These are phyloP conservation scores for Hypotaenidia okinawae DNA, from an alignment of 2,797 vertebrate species.

Conservation along the genomic window DNA sequence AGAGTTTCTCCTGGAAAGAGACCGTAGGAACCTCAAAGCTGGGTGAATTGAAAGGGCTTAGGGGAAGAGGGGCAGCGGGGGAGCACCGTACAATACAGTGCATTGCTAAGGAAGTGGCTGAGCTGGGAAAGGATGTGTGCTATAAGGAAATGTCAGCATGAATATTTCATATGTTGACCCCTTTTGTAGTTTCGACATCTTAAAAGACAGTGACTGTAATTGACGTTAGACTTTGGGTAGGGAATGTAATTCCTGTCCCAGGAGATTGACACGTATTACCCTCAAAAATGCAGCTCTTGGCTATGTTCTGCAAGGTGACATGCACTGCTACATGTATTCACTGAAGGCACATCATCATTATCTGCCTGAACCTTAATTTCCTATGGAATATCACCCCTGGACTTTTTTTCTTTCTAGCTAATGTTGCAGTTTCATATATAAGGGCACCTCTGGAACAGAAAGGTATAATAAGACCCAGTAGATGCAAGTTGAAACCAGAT, in stretches of 20 bases:
- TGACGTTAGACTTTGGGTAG: not conserved
- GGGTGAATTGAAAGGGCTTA: not conserved
- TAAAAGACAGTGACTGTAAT: slow-evolving; percentile 45
- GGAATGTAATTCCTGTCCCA: slow-evolving; percentile 9
- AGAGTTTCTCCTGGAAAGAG: not conserved
- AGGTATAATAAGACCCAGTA: not conserved
- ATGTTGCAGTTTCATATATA: not conserved
- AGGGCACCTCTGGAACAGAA: not conserved
- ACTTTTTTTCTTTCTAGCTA: slow-evolving; percentile 4
- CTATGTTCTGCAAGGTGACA: slow-evolving; percentile 22
- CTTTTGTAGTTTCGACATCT: slow-evolving; percentile 39
- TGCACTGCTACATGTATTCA: not conserved
- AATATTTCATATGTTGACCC: slow-evolving; percentile 67
- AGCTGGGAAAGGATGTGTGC: not conserved
- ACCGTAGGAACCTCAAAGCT: not conserved
- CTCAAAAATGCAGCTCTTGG: slow-evolving; percentile 15
- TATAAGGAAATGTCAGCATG: slow-evolving; percentile 64
- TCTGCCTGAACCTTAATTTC: slow-evolving; percentile 30
- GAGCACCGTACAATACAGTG: not conserved
- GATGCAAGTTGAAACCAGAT: slow-evolving; percentile 3
- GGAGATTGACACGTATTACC: not conserved
- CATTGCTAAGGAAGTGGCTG: slow-evolving; percentile 26
- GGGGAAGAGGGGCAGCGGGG: not conserved
- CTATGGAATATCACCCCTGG: not conserved
- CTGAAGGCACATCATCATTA: slow-evolving; percentile 4